Percentiles rank a stretch among this genome's conserved stretches.
Evolutionary conservation across 2,113 vertebrate genomes (phyloP).

Genomic region (Odocoileus virginianus): DNA sequence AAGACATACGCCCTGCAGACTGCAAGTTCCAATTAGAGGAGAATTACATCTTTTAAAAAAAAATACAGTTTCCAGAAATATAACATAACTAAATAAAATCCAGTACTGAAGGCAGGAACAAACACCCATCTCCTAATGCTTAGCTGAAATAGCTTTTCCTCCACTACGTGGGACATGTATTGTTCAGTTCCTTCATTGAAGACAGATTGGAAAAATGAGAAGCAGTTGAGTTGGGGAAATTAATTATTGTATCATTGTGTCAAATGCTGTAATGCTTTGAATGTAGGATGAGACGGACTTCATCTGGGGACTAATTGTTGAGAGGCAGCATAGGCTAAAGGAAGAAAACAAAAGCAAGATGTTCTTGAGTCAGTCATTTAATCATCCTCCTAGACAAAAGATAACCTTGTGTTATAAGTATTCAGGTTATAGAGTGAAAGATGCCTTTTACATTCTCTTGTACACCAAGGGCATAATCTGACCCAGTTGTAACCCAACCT

Average conservation of each 20-base stretch:
- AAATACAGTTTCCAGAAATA: conserved; percentile 41
- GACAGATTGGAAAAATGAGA: conserved; percentile 23
- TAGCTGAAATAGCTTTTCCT: neutral
- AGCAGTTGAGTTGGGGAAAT: conserved; percentile 27
- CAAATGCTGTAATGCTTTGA: conserved; percentile 13
- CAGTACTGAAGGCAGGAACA: neutral
- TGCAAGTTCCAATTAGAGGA: conserved; percentile 19
- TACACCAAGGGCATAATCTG: neutral
- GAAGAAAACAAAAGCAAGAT: neutral
- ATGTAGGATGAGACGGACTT: neutral
- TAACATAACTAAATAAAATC: conserved; percentile 44
- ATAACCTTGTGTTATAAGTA: neutral
- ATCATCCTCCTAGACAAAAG: neutral
- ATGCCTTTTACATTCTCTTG: neutral
- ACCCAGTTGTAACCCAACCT: conserved; percentile 25
- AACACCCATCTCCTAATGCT: neutral
- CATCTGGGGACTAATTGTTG: neutral
- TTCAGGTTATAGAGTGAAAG: neutral
- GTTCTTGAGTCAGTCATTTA: neutral
- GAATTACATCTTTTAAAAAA: conserved; percentile 7
- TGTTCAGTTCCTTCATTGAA: conserved; percentile 30
- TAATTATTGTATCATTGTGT: conserved; percentile 17
- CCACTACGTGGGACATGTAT: neutral
- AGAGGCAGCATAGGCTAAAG: neutral
- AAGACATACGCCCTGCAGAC: conserved; percentile 22